Percentiles rank a stretch among this genome's conserved stretches.
These are phyloP conservation scores for Macquaria australasica DNA, from an alignment of 2,113 vertebrate species.

Conservation along the genomic window DNA sequence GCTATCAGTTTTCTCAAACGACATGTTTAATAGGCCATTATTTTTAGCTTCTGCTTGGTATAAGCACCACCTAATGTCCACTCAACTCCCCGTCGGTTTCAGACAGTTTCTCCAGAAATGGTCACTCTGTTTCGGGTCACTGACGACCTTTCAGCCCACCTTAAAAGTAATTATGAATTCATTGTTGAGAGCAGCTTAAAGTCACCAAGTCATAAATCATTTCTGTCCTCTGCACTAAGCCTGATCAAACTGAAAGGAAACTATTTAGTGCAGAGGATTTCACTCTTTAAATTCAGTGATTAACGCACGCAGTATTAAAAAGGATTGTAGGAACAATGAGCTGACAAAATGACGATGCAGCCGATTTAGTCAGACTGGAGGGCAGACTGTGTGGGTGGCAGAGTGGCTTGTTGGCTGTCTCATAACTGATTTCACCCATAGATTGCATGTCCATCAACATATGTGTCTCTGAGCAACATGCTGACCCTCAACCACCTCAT, in stretches of 20 bases:
- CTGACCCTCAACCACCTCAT: constrained; percentile 9
- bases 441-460: constrained; percentile 12
- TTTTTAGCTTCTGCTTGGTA: constrained; percentile 5
- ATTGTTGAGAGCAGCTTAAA: constrained; percentile 26
- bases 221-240: constrained; percentile 38
- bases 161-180: constrained; percentile 47
- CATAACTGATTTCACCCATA: constrained; percentile 10
- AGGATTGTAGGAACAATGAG: constrained; percentile 40
- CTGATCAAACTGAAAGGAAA: constrained; percentile 40
- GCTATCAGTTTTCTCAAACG: neutral
- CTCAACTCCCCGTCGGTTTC: neutral
- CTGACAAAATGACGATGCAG: neutral
- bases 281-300: constrained; percentile 40
- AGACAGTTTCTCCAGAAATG: neutral
- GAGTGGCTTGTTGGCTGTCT: neutral
- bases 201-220: constrained; percentile 40
- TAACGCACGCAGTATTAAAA: constrained; percentile 9
- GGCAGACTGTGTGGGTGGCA: neutral
- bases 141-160: constrained; percentile 18
- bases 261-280: constrained; percentile 27
- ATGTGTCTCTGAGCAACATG: neutral
- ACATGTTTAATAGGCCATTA: neutral
- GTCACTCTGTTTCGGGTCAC: constrained; percentile 36
- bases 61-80: neutral
- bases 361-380: constrained; percentile 10